Evolutionary conservation across 2,797 vertebrate species (phyloP).

Genomic region (Sebastes trivittatus): DNA sequence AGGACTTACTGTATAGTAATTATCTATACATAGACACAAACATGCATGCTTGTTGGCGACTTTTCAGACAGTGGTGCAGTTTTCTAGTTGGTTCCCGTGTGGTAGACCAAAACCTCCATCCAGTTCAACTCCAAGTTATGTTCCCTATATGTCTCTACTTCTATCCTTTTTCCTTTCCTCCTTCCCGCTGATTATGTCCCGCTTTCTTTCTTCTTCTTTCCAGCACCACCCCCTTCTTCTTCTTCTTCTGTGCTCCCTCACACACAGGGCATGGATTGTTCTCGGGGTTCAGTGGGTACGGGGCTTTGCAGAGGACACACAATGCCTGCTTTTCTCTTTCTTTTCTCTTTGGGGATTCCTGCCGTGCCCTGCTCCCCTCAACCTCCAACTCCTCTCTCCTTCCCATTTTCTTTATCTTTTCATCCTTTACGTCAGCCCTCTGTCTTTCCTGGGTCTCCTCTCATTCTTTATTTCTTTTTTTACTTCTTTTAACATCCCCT

Average conservation of each 20-base stretch:
- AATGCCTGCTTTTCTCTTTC: constrained; percentile 68
- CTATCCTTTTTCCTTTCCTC: neutral
- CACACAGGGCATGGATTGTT: constrained; percentile 81
- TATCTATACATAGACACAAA: constrained; percentile 56
- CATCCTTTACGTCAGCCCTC: neutral
- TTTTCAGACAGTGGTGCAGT: neutral
- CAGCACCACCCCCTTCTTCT: constrained; percentile 1
- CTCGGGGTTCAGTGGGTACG: constrained; percentile 57
- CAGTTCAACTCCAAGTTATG: neutral
- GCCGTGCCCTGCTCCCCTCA: constrained; percentile 12
- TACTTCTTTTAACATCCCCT: neutral
- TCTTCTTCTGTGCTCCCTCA: constrained; percentile 28
- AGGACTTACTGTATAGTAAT: constrained; percentile 29
- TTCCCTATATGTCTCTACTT: constrained; percentile 14
- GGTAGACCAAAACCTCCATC: constrained; percentile 50
- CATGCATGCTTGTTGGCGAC: neutral
- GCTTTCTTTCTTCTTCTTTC: constrained; percentile 6
- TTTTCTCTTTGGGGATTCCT: constrained; percentile 52
- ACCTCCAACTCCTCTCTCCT: neutral
- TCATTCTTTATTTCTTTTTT: neutral
- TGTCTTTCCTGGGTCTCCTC: neutral
- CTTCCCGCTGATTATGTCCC: neutral
- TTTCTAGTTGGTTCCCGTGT: constrained; percentile 33
- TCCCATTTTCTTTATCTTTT: neutral
- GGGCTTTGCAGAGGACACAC: constrained; percentile 63